Base-by-base conservation (phyloP, 92 coral and sea anemone genomes). In the Epizoanthus rinbou region DNA sequence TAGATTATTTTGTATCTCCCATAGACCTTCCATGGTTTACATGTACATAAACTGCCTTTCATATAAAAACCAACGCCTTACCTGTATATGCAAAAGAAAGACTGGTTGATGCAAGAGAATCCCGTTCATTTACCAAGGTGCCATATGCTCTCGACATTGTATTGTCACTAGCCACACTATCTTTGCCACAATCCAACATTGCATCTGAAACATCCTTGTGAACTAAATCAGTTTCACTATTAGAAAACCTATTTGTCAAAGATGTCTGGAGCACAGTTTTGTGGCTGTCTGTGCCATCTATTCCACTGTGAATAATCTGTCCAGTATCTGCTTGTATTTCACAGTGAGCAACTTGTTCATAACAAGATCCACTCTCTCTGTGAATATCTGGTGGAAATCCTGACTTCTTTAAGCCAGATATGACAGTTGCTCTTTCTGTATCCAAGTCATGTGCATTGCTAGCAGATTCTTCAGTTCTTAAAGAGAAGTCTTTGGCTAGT, bases 11-110 rank as follows among this genome's bases (percentile, higher is more conserved):
- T 37, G 43, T 37, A 37, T 37, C 43, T 37, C 43, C 31, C 43
- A 37, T 37, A 1, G 43, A 37, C 23, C 8, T 6, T 4, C 1
- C 65, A 17, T 5, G 6, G 0, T 23, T 60, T 18, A 17, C n/a
- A 19, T 73, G 8, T 23, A 25, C 18, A 50, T 13, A 52, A 24
- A 22, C 0, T 25, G 17, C 14, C 0, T 8, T 17, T 15, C 52
- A 41, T 25, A 8, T 23, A 62, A 15, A 50, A 15, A 50, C 45
- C 16, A 60, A n/a, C 50, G 4, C 10, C 83, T 87, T 85, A 93
- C 97, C 97, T 86, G 97, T 91, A 35, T 86, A 88, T n/a, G 95
- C 93, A 80, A 89, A 56, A 13, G 97, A 93, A 72, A 93, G 79
- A 57, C 87, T 87, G 21, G 97, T 89, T 16, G 97, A 91, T 80